Base-by-base conservation (phyloP, 53 echinoderm and acorn worm genomes). In the Stichopus horrens region DNA sequence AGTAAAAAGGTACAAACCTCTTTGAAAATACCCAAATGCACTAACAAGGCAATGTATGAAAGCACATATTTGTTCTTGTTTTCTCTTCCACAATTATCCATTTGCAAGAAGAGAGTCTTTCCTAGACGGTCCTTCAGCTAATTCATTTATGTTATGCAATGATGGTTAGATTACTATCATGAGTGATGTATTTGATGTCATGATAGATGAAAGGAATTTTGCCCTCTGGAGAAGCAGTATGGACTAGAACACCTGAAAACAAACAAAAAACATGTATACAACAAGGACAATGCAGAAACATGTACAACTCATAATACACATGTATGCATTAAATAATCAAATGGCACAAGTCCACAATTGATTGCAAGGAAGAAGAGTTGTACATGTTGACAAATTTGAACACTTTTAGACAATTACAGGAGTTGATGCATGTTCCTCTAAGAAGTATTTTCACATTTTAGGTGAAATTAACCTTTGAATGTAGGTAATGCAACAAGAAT, bases 31-130 rank as follows among this genome's bases (percentile, higher is more conserved):
- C 54, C 76, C 75, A 75, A 11, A 6, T 88, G 67, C 8, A 88
- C 88, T 4, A 88, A 9, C 5, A 88, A 20, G 21, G 76, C 5
- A 21, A 57, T 16, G n/a, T 23, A 76, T 7, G 88, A 75, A 5
- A 88, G 10, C 7, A 88, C 75, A 37, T 56, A 88, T 23, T 55
- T 63, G n/a, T 88, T 88, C 55, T 88, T 88, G 54, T 88, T 88
- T 88, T 88, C 88, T 8, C 88, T 51, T 5, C 23, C 63, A 76
- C 88, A 88, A 14, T 88, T 88, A 54, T 88, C 88, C 58, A 88
- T 5, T 56, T 88, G 88, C 56, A 88, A 57, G 76, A 88, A 88
- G 18, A 88, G 68, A n/a, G 55, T 75, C 76, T 56, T 88, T n/a
- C 88, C 88, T 8, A 88, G 76, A 7, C 55, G 9, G 23, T 54